phyloP scores from a whole-genome alignment of 2,888 invertebrate species.

The Dasypolia templi region DNA sequence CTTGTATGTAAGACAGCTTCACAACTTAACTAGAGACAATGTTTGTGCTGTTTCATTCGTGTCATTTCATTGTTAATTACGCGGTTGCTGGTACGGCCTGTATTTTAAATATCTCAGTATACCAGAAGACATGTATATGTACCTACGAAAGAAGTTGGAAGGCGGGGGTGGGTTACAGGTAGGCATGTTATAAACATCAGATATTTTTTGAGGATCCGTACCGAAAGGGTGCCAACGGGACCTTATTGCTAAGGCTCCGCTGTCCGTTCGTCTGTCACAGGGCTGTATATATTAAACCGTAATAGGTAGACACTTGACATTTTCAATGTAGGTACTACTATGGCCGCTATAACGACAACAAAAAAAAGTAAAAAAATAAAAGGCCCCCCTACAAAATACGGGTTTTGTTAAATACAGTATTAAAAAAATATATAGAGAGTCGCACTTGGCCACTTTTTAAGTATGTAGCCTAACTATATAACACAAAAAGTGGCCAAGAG shows the following conservation, averaged over 20 bases:
- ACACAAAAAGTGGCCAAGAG: too few species aligned
- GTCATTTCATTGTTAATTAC: slow-evolving; percentile 22
- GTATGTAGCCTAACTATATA: too few species aligned
- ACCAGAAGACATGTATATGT: not conserved
- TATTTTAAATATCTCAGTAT: not conserved
- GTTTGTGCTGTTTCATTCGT: slow-evolving; percentile 15
- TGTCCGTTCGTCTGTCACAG: too few species aligned
- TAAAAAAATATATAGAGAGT: too few species aligned
- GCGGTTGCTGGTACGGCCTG: not conserved
- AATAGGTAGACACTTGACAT: not conserved
- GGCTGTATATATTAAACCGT: not conserved
- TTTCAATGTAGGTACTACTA: not conserved
- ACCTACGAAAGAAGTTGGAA: not conserved
- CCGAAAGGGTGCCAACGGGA: not conserved
- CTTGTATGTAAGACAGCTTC: slow-evolving; percentile 38
- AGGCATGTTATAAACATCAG: not conserved
- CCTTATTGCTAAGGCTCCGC: not conserved
- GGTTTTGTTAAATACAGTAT: not conserved
- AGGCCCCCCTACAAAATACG: too few species aligned
- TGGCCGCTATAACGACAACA: not conserved
- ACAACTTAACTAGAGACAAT: slow-evolving; percentile 38
- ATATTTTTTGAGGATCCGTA: not conserved
- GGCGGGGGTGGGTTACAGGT: not conserved
- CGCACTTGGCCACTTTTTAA: not conserved
- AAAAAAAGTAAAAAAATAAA: not conserved